Evolutionary conservation across 2,113 vertebrate species (phyloP), one percentile per base, ranked within the genome.

Genomic region (Columba janthina): DNA sequence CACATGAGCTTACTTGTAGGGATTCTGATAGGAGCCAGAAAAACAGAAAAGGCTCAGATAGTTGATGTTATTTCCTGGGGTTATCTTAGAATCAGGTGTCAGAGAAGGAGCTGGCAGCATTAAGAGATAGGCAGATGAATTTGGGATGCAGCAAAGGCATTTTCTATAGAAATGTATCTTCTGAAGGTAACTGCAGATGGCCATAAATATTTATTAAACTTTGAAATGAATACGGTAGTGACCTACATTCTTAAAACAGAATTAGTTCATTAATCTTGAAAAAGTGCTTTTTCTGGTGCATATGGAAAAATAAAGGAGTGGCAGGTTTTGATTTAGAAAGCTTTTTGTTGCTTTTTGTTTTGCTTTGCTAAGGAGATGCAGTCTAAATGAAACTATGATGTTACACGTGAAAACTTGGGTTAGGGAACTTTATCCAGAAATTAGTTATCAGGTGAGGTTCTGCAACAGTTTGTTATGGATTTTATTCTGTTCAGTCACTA

Each of bases 131-230:
- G 8, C 48, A 74, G 6, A 11, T 0, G 24, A 71, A 44, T 57
- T 31, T 67, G 42, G 32, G 61, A 71, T 44, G 14, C n/a, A 67
- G 38, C 12, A 88, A 94, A 93, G 31, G 4, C 42, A 40, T 83
- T 77, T 94, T 71, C 15, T 73, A 19, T 71, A 34, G 56, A 96
- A 94, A 94, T n/a, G 40, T 91, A 66, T 77, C 56, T 77, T 95
- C 64, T 74, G 75, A 86, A 83, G 25, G 36, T 74, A 89, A 62
- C 74, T 91, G 71, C 51, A 85, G 64, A 83, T 77, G 26, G 11
- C 42, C 46, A 80, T 77, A 96, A 94, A 89, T 88, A 91, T 80
- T 86, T 96, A 88, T 88, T 88, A 70, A 88, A 88, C 42, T 89
- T 89, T 89, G 53, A 84, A 88, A 88, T 51, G 0, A 66, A 56